Conservation (phyloP, 1,140 invertebrate species). For the Holotrichia oblita region DNA sequence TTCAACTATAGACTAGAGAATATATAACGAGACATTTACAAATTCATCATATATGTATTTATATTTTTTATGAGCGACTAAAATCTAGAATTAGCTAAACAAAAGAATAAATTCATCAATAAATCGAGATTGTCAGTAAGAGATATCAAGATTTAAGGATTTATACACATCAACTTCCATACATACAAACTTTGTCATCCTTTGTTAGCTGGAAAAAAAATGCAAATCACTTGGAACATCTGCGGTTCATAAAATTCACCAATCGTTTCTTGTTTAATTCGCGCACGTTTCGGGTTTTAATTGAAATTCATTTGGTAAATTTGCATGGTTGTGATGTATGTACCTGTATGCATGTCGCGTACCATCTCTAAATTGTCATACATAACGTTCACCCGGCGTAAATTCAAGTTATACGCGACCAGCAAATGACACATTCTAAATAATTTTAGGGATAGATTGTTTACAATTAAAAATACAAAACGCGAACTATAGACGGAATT, state of each 20-base stretch:
- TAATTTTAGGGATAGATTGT: conserved; percentile 1
- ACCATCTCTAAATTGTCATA: conserved; percentile 2
- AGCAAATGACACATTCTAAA: conserved; percentile 13
- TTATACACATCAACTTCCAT: background rate
- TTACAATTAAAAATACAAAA: conserved; percentile 16
- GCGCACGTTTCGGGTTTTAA: conserved; percentile 4
- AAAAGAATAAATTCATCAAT: no score
- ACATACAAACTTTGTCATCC: background rate
- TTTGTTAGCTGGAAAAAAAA: conserved; percentile 10
- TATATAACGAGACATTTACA: no score
- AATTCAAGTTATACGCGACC: background rate
- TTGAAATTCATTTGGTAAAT: conserved; percentile 11
- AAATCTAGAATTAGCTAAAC: no score
- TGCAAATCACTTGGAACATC: conserved; percentile 4
- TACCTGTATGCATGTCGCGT: background rate
- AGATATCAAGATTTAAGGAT: background rate
- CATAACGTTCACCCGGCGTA: background rate
- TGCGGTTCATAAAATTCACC: conserved; percentile 1
- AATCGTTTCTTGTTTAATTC: conserved; percentile 8
- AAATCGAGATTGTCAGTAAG: no score
- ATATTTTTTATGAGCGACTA: no score
- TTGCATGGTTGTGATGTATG: background rate
- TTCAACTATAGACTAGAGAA: no score
- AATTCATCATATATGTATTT: no score
- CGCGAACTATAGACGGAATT: background rate